Conservation (phyloP, 2,888 invertebrate genomes). For the Xestia xanthographa region DNA sequence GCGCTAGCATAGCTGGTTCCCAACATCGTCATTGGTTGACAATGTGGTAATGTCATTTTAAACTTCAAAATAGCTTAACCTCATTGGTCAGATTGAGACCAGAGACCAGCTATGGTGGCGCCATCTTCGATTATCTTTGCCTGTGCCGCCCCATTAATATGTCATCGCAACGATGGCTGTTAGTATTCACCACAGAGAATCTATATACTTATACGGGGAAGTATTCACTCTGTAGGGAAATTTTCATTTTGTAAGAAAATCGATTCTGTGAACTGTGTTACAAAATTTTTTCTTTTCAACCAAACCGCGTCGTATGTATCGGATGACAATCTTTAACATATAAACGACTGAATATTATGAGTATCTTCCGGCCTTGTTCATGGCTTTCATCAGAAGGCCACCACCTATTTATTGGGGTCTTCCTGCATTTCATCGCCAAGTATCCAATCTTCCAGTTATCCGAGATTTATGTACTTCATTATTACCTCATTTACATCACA, state of each 20-base stretch:
- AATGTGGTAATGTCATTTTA: no score
- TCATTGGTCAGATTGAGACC: no score
- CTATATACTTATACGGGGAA: no score
- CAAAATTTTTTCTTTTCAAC: conserved; percentile 18
- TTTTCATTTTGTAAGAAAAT: background rate
- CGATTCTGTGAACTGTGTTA: background rate
- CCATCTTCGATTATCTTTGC: no score
- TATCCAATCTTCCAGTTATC: conserved; percentile 29
- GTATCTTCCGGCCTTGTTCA: conserved; percentile 16
- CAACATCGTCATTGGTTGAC: no score
- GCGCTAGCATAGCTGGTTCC: no score
- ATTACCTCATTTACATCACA: conserved; percentile 58
- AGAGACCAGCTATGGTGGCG: no score
- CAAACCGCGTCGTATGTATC: conserved; percentile 27
- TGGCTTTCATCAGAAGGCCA: conserved; percentile 11
- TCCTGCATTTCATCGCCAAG: conserved; percentile 27
- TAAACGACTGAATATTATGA: conserved; percentile 36
- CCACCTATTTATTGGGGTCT: conserved; percentile 43
- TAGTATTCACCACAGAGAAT: no score
- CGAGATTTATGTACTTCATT: conserved; percentile 55
- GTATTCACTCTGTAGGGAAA: background rate
- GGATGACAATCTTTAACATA: conserved; percentile 40
- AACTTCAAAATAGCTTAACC: no score
- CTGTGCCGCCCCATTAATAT: no score
- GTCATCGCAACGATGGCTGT: background rate